These are phyloP conservation scores for Tympanuchus pallidicinctus DNA, from an alignment of 2,113 vertebrate genomes.

Conservation along the genomic window DNA sequence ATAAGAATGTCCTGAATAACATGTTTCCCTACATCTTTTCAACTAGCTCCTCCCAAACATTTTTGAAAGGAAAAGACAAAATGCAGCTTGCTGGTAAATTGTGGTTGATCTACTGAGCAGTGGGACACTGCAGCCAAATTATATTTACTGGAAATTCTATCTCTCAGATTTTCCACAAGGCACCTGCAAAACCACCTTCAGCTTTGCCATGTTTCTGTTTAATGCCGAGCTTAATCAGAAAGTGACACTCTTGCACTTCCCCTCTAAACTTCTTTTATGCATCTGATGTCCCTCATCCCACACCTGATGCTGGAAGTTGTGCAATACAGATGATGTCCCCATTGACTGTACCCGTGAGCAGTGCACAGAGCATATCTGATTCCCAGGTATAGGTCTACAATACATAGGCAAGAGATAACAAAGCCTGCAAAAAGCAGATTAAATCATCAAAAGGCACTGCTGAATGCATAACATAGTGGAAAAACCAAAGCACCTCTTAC, in stretches of 20 bases:
- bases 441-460: not conserved
- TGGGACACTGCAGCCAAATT: not conserved
- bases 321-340: not conserved
- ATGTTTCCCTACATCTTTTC: not conserved
- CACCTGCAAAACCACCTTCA: not conserved
- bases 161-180: not conserved
- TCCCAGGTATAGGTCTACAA: not conserved
- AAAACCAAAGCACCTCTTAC: not conserved
- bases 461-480: not conserved
- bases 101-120: not conserved
- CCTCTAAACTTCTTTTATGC: not conserved
- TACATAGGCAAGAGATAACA: fast-evolving
- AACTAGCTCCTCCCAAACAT: not conserved
- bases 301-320: not conserved
- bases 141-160: not conserved
- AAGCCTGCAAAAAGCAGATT: fast-evolving
- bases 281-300: not conserved
- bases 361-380: not conserved
- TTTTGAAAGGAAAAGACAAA: not conserved
- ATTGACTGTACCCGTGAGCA: fast-evolving
- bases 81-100: not conserved
- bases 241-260: not conserved
- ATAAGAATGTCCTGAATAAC: not conserved
- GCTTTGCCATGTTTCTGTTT: not conserved
- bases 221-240: not conserved